Conservation (phyloP, 2,113 vertebrate species). For the Rissa tridactyla region DNA sequence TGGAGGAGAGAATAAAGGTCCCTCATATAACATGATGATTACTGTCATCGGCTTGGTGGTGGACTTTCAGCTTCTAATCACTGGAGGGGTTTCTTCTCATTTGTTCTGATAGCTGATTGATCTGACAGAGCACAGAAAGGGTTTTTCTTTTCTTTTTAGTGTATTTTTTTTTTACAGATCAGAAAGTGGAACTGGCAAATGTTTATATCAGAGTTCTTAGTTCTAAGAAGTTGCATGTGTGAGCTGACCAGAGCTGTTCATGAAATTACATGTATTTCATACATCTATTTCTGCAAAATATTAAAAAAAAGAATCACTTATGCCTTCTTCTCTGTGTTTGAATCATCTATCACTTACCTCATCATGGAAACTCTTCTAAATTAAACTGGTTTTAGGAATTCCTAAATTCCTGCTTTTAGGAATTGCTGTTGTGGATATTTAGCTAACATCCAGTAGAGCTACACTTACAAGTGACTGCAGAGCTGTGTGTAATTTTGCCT, state of each 20-base stretch:
- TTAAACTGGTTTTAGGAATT: not conserved
- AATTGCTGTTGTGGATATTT: not conserved
- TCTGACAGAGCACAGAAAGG: not conserved
- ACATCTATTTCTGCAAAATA: not conserved
- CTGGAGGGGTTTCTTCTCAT: not conserved
- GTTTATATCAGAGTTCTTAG: not conserved
- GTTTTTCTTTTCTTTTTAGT: not conserved
- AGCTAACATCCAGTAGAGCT: not conserved
- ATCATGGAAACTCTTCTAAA: not conserved
- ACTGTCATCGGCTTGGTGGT: not conserved
- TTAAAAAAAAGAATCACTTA: not conserved
- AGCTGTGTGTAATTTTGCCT: not conserved
- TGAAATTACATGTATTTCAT: not conserved
- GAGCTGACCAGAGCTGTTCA: not conserved
- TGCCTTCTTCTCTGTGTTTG: not conserved
- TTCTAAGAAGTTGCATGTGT: not conserved
- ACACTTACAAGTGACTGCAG: not conserved
- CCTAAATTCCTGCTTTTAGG: not conserved
- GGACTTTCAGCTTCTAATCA: not conserved
- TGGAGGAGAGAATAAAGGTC: not conserved
- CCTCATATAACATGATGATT: not conserved
- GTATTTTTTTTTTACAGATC: not conserved
- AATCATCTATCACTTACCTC: not conserved
- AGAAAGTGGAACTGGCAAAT: not conserved
- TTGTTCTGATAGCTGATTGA: not conserved